Evolutionary conservation across 2,797 vertebrate species (phyloP).

Genomic region (Sitta carolinensis): DNA sequence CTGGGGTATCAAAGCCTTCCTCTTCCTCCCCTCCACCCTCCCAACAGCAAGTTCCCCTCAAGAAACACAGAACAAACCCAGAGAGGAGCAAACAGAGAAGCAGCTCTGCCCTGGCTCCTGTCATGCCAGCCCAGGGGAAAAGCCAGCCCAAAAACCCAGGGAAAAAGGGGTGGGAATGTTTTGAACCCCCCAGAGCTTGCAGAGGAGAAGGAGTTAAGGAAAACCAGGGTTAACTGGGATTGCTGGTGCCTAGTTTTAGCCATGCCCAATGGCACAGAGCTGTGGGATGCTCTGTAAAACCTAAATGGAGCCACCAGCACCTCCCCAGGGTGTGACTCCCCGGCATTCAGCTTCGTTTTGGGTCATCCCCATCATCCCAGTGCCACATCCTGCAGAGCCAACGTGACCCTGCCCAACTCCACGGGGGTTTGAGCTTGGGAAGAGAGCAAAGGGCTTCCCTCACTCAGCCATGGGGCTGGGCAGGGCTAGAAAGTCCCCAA

Average conservation of each 20-base stretch:
- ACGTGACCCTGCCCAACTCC: background rate
- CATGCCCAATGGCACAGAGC: fast-evolving
- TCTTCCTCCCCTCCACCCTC: background rate
- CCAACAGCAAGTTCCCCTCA: background rate
- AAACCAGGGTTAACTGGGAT: background rate
- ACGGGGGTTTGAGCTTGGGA: background rate
- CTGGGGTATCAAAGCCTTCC: background rate
- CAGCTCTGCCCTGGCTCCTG: background rate
- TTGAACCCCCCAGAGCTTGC: background rate
- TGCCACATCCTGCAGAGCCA: fast-evolving
- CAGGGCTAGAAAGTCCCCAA: background rate
- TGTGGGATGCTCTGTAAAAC: background rate
- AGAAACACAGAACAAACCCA: background rate
- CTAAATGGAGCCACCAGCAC: background rate
- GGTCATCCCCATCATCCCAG: background rate
- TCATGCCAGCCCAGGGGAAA: background rate
- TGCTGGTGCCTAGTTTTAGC: fast-evolving
- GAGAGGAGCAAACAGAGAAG: background rate
- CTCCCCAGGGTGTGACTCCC: background rate
- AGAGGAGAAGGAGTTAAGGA: background rate
- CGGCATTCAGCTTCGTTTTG: background rate
- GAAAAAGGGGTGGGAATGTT: background rate
- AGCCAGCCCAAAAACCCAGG: background rate
- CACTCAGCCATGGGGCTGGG: background rate
- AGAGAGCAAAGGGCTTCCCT: background rate